Conservation (phyloP, 2,797 vertebrate genomes). For the Hemibagrus guttatus region DNA sequence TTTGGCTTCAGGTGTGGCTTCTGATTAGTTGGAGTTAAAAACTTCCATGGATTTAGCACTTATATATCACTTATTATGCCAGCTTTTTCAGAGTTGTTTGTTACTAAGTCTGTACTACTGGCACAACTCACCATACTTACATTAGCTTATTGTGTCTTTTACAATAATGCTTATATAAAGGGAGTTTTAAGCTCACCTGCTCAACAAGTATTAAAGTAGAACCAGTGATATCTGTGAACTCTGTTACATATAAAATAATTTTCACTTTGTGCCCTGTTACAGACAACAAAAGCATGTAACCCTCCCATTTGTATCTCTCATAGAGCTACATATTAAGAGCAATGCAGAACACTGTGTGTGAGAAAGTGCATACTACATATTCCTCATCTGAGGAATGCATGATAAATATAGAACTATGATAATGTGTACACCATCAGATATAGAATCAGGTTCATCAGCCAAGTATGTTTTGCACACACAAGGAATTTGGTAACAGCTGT, state of each 20-base stretch:
- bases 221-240: neutral
- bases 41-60: neutral
- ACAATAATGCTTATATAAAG: neutral
- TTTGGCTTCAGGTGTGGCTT: neutral
- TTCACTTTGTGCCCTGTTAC: conserved; percentile 3
- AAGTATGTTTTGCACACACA: no score
- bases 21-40: no score
- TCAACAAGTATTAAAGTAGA: neutral
- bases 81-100: neutral
- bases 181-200: neutral
- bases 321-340: neutral
- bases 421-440: neutral
- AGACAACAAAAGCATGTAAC: conserved; percentile 42
- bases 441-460: no score
- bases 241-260: conserved; percentile 2
- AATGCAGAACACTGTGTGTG: neutral
- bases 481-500: no score
- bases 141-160: neutral
- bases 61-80: neutral
- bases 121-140: neutral
- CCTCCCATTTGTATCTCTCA: conserved; percentile 3
- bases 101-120: neutral
- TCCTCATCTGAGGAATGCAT: neutral
- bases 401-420: neutral
- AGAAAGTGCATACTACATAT: neutral